A percentile compares a stretch with the other conserved stretches of the same genome.
phyloP scores from a whole-genome alignment of 2,888 invertebrate genomes.

The Nymphalis polychloros region DNA sequence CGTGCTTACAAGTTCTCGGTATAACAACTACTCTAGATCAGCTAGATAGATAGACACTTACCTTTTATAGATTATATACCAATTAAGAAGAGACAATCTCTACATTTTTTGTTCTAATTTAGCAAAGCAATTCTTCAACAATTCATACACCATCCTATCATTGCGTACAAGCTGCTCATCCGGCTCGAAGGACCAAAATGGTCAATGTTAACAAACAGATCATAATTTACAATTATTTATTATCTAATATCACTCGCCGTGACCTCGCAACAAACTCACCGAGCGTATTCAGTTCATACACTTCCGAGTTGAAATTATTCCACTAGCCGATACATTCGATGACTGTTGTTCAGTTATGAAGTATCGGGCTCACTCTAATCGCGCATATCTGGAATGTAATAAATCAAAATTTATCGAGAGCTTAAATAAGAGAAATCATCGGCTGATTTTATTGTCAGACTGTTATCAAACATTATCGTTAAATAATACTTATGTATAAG shows the following conservation, averaged over 20 bases:
- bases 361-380: constrained; percentile 61
- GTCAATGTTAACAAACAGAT: constrained; percentile 36
- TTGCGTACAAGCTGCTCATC: constrained; percentile 7
- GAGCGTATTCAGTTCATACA: constrained; percentile 40
- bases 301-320: constrained; percentile 9
- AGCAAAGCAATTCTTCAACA: constrained; percentile 19
- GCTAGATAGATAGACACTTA: constrained; percentile 7
- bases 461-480: neutral
- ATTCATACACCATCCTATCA: constrained; percentile 17
- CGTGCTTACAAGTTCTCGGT: neutral
- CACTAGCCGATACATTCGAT: constrained; percentile 13
- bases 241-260: constrained; percentile 52
- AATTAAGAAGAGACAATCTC: neutral
- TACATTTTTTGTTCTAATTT: constrained; percentile 17
- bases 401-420: constrained; percentile 18
- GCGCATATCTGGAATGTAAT: constrained; percentile 67
- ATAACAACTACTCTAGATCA: constrained; percentile 9
- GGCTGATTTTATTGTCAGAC: neutral
- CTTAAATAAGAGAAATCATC: constrained; percentile 18
- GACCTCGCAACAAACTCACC: constrained; percentile 35
- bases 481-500: too few species aligned
- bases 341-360: constrained; percentile 43
- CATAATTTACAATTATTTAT: constrained; percentile 39
- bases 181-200: constrained; percentile 23
- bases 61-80: neutral